These are phyloP conservation scores for Carassius gibelio DNA, from an alignment of 2,113 vertebrate genomes.

Conservation along the genomic window DNA sequence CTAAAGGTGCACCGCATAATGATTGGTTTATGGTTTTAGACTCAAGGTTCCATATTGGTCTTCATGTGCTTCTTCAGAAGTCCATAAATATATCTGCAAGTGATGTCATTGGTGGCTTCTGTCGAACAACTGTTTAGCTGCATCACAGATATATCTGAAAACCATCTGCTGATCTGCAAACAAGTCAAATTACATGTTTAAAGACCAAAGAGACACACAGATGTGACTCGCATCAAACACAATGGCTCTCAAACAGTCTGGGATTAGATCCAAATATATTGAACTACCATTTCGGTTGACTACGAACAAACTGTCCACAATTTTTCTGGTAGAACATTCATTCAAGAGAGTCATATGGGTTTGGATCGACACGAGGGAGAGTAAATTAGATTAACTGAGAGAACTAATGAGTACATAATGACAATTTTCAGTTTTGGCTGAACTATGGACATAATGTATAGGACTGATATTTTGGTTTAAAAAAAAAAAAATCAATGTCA, in stretches of 20 bases:
- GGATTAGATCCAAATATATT: conserved; percentile 10
- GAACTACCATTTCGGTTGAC: conserved; percentile 2
- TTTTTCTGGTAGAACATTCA: not conserved
- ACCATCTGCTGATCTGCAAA: not conserved
- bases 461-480: no score
- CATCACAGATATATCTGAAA: not conserved
- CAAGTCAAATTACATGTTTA: not conserved
- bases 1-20: no score
- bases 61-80: not conserved
- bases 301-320: not conserved
- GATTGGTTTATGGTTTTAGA: not conserved
- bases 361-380: not conserved
- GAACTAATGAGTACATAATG: not conserved
- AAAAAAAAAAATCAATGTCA: no score
- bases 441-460: no score
- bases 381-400: not conserved
- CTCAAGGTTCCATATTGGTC: not conserved
- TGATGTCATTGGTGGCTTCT: not conserved
- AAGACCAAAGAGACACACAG: not conserved
- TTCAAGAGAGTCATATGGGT: not conserved
- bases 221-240: not conserved
- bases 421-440: no score
- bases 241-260: conserved; percentile 6
- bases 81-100: not conserved
- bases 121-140: not conserved